These are phyloP conservation scores for Zeugodacus cucurbitae DNA, from an alignment of 1,140 invertebrate genomes.

Conservation along the genomic window DNA sequence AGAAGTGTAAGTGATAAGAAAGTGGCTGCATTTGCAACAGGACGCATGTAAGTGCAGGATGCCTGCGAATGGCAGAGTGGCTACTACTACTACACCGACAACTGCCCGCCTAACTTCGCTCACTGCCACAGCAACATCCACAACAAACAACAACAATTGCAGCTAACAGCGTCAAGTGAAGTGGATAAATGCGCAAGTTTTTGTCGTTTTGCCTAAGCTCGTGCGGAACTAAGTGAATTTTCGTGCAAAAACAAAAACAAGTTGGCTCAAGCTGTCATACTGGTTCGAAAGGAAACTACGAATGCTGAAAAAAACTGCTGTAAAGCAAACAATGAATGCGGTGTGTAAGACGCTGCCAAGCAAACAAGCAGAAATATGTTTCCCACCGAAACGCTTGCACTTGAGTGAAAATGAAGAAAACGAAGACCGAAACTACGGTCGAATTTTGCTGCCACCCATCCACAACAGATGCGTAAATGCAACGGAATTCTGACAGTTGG, in stretches of 20 bases:
- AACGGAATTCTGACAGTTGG: neutral
- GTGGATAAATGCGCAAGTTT: neutral
- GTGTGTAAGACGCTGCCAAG: neutral
- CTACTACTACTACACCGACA: slow-evolving; percentile 24
- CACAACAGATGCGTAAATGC: neutral
- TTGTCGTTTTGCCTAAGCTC: neutral
- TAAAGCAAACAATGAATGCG: neutral
- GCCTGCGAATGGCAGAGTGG: neutral
- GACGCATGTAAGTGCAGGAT: neutral
- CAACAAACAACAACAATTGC: too few species aligned
- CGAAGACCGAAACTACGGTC: neutral
- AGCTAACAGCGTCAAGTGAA: neutral
- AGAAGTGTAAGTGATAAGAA: neutral
- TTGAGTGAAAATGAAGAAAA: neutral
- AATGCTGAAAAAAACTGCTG: neutral
- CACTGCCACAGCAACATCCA: neutral
- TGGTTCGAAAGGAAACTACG: neutral
- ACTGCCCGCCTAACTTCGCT: neutral
- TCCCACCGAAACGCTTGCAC: neutral
- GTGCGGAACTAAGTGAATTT: neutral
- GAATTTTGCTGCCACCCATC: neutral
- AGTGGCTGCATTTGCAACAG: neutral
- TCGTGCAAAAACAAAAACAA: neutral
- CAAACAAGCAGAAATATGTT: slow-evolving; percentile 19
- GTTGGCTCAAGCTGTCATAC: neutral